Conservation (phyloP, 2,113 vertebrate genomes). For the Casuarius casuarius region DNA sequence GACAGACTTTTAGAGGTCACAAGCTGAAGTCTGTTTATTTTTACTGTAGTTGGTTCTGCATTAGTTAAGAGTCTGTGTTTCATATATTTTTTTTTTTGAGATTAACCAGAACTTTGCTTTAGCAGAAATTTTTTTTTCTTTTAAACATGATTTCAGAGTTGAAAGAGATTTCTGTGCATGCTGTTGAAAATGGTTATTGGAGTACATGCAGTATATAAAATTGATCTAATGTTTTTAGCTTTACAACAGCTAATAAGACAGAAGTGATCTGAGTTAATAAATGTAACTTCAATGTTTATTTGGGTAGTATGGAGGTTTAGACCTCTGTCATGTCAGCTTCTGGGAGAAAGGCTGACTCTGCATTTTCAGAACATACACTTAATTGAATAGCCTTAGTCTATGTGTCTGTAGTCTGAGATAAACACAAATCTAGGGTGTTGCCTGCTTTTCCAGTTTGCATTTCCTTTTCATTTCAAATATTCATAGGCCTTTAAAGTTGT, state of each 20-base stretch:
- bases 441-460: background rate
- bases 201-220: background rate
- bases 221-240: background rate
- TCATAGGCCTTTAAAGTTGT: background rate
- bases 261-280: background rate
- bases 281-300: background rate
- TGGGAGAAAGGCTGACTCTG: background rate
- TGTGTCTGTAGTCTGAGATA: background rate
- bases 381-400: too few species aligned
- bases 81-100: background rate
- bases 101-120: background rate
- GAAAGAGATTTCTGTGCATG: background rate
- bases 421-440: background rate
- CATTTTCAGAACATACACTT: background rate
- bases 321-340: accelerated
- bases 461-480: slow-evolving; percentile 17
- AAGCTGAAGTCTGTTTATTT: background rate
- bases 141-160: background rate
- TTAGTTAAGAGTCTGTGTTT: background rate
- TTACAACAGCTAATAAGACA: background rate
- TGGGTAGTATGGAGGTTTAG: background rate
- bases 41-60: background rate
- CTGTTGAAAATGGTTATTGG: background rate
- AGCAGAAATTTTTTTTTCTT: background rate
- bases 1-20: background rate